Base-by-base conservation (phyloP, 2,888 invertebrate genomes). In the Julus scandinavius region DNA sequence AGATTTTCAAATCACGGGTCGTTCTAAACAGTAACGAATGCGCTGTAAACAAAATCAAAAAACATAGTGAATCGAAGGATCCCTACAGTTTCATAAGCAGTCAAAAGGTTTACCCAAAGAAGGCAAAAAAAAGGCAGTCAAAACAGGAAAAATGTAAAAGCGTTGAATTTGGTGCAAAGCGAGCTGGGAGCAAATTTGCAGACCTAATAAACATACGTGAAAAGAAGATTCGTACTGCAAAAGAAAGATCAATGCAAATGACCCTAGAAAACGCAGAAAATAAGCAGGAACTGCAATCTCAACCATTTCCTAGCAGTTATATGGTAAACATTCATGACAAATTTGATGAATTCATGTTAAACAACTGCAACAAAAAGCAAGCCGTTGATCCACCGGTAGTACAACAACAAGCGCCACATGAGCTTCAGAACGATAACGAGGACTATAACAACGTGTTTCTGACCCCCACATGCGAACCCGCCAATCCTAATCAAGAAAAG, bases 51-150 rank as follows among this genome's bases (percentile, higher is more conserved):
- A 7, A 7, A 9, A 9, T 5, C 29, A 72, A 72, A 72, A 20
- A 9, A 1, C 29, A 20, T 29, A 9, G 11, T 0, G 72, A 6
- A 29, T 72, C 72, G 11, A 7, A 29, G 2, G 72, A 72, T 29
- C 72, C 72, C 11, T 72, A 72, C 72, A 72, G 29, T 72, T 72
- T 72, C 29, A 29, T 72, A 72, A 72, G 72, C 72, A 72, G 72
- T 20, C 72, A 72, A 20, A 72, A 29, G 20, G 72, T 11, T 5
- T 72, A 72, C 20, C 72, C 72, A 29, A 72, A 29, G 11, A 72
- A 72, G 20, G 29, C 20, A 2, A 20, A 29, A 29, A 72, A 72
- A 20, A 72, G 72, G 20, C 7, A 72, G 7, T 29, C 72, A 29
- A 72, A 9, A 11, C 72, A 3, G 72, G 72, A 29, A 11, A 72